Conservation (phyloP, 2,888 invertebrate genomes). For the Notodonta dromedarius region DNA sequence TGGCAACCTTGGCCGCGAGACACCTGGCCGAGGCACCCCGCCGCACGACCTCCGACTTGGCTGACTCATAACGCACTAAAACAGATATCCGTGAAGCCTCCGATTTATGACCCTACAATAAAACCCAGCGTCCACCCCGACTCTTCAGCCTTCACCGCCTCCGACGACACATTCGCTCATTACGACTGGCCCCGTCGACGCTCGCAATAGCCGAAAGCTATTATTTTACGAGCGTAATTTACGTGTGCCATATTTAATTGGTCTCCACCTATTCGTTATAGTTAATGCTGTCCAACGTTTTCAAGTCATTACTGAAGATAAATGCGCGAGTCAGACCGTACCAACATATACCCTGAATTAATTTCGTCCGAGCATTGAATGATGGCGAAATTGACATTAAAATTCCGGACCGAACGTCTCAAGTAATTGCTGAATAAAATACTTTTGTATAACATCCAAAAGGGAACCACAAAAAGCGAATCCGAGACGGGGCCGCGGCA, state of each 20-base stretch:
- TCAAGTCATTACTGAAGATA: conserved; percentile 76
- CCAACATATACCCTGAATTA: conserved; percentile 71
- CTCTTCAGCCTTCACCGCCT: conserved; percentile 10
- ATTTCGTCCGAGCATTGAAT: conserved; percentile 78
- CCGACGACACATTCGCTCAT: conserved; percentile 10
- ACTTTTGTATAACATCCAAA: conserved; percentile 80
- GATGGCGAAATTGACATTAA: conserved; percentile 83
- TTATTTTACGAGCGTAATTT: conserved; percentile 66
- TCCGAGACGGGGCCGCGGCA: conserved; percentile 53
- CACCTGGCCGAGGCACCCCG: conserved; percentile 66
- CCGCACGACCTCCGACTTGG: conserved; percentile 48
- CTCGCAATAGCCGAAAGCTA: conserved; percentile 59
- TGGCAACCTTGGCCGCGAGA: conserved; percentile 15
- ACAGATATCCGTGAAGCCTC: conserved; percentile 48
- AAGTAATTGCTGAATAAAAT: conserved; percentile 84
- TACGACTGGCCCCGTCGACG: conserved; percentile 32
- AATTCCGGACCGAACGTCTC: conserved; percentile 78
- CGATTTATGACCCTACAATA: conserved; percentile 42
- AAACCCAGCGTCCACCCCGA: conserved; percentile 29
- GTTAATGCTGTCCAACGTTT: conserved; percentile 68
- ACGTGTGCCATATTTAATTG: conserved; percentile 74
- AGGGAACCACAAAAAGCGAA: conserved; percentile 76
- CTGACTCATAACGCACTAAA: conserved; percentile 43
- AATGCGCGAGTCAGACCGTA: conserved; percentile 59
- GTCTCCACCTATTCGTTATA: conserved; percentile 68